Percentiles rank a stretch among this genome's conserved stretches.
phyloP scores from a whole-genome alignment of 2,113 vertebrate genomes.

The Herpetotheres cachinnans region DNA sequence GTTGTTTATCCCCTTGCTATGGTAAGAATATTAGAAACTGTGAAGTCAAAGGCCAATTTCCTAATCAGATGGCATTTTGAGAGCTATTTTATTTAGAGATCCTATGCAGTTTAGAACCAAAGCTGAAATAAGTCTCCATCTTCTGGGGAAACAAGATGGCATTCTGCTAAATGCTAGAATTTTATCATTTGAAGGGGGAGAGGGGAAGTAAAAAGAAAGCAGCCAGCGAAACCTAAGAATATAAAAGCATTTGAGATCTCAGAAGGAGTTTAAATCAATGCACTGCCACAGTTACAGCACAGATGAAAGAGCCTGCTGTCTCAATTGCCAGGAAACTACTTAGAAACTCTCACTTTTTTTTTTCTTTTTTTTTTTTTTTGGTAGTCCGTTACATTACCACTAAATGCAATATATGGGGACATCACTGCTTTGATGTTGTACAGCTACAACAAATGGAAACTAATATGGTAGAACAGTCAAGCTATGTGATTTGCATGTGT shows the following conservation, averaged over 20 bases:
- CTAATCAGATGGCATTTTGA: conserved; percentile 54
- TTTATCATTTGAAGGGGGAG: conserved; percentile 72
- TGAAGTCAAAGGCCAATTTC: conserved; percentile 55
- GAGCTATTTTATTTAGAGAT: conserved; percentile 56
- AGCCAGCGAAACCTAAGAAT: conserved; percentile 72
- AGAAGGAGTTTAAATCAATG: conserved; percentile 87
- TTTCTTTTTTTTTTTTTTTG: conserved; percentile 59
- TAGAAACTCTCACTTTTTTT: conserved; percentile 84
- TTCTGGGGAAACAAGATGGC: conserved; percentile 67
- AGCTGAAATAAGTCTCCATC: conserved; percentile 69
- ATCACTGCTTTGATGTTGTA: conserved; percentile 81
- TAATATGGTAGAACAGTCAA: conserved; percentile 72
- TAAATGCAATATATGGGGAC: conserved; percentile 79
- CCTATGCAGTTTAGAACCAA: conserved; percentile 67
- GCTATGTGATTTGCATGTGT: conserved; percentile 57
- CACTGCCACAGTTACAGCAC: conserved; percentile 78
- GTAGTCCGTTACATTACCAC: conserved; percentile 76
- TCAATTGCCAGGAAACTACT: conserved; percentile 85
- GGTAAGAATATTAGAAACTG: conserved; percentile 45
- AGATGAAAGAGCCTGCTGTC: conserved; percentile 84
- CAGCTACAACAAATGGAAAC: conserved; percentile 75
- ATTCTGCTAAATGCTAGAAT: conserved; percentile 79
- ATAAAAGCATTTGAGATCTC: conserved; percentile 85
- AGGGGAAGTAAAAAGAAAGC: conserved; percentile 58
- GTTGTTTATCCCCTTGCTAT: conserved; percentile 32